phyloP scores from a whole-genome alignment of 2,888 invertebrate species.

The Drosophila macrospina region DNA sequence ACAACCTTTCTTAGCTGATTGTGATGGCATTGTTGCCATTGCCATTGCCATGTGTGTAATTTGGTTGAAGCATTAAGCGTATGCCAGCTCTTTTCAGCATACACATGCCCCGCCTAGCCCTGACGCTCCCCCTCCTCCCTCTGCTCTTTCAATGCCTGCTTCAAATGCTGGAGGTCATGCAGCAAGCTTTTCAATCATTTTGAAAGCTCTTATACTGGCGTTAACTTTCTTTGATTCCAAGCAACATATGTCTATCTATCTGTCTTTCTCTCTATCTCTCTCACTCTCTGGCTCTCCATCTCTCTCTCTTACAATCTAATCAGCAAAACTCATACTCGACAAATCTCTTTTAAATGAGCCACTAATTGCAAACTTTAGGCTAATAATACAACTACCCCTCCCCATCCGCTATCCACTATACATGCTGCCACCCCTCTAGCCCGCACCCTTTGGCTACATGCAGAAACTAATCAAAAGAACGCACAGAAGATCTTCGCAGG shows the following conservation, averaged over 20 bases:
- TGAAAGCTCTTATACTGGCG: conserved; percentile 23
- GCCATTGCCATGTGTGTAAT: conserved; percentile 47
- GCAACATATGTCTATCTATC: too few species aligned
- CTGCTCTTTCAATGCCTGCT: too few species aligned
- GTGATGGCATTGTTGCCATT: conserved; percentile 34
- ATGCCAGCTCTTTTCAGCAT: conserved; percentile 15
- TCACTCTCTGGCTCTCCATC: background rate
- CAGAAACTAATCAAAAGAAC: conserved; percentile 70
- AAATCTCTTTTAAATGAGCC: conserved; percentile 78
- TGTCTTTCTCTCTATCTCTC: too few species aligned
- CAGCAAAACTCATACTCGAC: conserved; percentile 52
- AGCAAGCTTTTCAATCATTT: conserved; percentile 53
- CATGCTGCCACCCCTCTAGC: background rate
- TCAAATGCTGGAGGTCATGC: background rate
- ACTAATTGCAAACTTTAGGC: conserved; percentile 72
- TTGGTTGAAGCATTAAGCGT: conserved; percentile 39
- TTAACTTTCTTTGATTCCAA: conserved; percentile 42
- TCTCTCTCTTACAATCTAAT: conserved; percentile 51
- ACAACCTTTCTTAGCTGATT: background rate
- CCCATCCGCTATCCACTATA: too few species aligned
- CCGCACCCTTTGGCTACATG: conserved; percentile 20
- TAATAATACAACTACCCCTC: conserved; percentile 44
- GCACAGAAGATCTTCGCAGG: conserved; percentile 15
- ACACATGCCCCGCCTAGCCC: background rate
- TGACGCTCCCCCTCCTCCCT: too few species aligned